Percentiles rank a stretch among this genome's conserved stretches.
phyloP scores from a whole-genome alignment of 2,888 invertebrate species.

The Drepana falcataria region DNA sequence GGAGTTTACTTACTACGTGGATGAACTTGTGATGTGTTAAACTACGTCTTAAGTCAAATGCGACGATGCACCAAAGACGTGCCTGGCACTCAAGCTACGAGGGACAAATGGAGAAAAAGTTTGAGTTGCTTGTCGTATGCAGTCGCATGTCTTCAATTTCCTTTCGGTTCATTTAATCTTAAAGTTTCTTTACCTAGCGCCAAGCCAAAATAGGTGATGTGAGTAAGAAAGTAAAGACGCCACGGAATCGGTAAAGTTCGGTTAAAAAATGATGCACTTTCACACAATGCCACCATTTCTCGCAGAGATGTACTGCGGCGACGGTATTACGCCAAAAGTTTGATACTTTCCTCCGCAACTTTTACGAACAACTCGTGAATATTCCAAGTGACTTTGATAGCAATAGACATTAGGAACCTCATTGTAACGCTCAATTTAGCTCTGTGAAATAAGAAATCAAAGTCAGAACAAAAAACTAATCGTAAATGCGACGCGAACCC shows the following conservation, averaged over 20 bases:
- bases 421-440: conserved; percentile 48
- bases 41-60: too few species aligned
- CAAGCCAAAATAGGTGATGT: conserved; percentile 29
- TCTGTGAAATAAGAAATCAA: conserved; percentile 23
- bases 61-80: too few species aligned
- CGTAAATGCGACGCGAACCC: conserved; percentile 65
- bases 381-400: conserved; percentile 22
- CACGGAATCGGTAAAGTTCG: conserved; percentile 46
- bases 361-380: conserved; percentile 29
- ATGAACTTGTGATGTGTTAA: too few species aligned
- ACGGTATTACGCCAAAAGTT: conserved; percentile 52
- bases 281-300: conserved; percentile 29
- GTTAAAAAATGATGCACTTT: conserved; percentile 53
- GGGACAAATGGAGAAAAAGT: not conserved
- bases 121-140: too few species aligned
- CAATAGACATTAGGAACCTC: conserved; percentile 27
- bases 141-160: conserved; percentile 42
- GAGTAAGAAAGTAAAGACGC: conserved; percentile 39
- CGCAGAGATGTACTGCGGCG: conserved; percentile 36
- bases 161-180: conserved; percentile 57
- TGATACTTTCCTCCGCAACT: conserved; percentile 41
- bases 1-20: not conserved
- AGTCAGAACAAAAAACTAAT: conserved; percentile 66
- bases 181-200: conserved; percentile 55
- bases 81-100: not conserved